Evolutionary conservation across 1,140 invertebrate species (phyloP).

Genomic region (Drosophila jambulina): DNA sequence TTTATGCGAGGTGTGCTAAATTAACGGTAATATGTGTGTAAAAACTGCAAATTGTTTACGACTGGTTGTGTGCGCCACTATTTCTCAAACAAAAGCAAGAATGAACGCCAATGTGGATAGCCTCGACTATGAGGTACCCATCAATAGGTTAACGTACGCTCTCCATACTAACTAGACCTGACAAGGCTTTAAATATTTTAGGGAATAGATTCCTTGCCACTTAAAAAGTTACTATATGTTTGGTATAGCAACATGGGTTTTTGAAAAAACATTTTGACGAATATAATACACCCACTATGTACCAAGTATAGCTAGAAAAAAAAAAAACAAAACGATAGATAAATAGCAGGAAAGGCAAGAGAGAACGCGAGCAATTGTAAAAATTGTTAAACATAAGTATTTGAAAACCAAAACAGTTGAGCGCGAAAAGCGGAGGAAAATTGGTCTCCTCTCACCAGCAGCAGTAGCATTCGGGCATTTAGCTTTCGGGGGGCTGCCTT

Average conservation of each 20-base stretch:
- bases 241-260: too few species aligned
- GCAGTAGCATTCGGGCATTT: slow-evolving; percentile 9
- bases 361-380: slow-evolving; percentile 51
- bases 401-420: slow-evolving; percentile 66
- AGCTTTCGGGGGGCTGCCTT: slow-evolving; percentile 46
- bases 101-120: not conserved
- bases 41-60: slow-evolving; percentile 73
- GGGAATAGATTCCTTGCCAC: not conserved
- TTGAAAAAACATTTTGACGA: not conserved
- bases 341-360: slow-evolving; percentile 9
- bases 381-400: slow-evolving; percentile 67
- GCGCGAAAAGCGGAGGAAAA: slow-evolving; percentile 37
- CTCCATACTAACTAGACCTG: too few species aligned
- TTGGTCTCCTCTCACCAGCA: slow-evolving; percentile 45
- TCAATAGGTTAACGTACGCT: not conserved
- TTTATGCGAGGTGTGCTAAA: slow-evolving; percentile 62
- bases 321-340: slow-evolving; percentile 30
- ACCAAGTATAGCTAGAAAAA: slow-evolving; percentile 21
- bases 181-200: not conserved
- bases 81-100: slow-evolving; percentile 50
- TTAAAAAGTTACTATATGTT: not conserved
- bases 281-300: not conserved
- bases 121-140: not conserved
- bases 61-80: slow-evolving; percentile 62
- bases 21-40: slow-evolving; percentile 65